Evolutionary conservation across 2,888 invertebrate species (phyloP).

Genomic region (Chrysodeixis includens): DNA sequence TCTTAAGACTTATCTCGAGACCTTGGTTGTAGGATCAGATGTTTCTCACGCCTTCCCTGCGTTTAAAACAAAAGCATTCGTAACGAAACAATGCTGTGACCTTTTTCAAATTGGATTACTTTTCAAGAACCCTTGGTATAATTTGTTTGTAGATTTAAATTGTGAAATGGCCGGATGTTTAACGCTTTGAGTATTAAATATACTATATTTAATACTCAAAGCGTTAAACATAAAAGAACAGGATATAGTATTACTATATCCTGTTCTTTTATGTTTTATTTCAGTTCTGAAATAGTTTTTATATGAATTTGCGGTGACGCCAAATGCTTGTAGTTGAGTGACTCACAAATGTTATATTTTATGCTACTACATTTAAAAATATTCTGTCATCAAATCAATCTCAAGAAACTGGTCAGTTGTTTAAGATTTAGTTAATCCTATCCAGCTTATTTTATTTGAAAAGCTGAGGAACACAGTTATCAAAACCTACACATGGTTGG

Average conservation of each 20-base stretch:
- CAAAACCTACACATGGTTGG: too few relatives aligned
- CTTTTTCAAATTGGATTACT: constrained; percentile 64
- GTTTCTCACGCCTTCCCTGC: constrained; percentile 73
- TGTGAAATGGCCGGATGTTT: constrained; percentile 31
- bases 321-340: background rate
- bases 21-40: constrained; percentile 55
- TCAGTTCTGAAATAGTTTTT: background rate
- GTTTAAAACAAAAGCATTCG: constrained; percentile 66
- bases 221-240: too few relatives aligned
- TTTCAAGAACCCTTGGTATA: constrained; percentile 39
- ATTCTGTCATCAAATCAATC: too few relatives aligned
- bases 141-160: constrained; percentile 16
- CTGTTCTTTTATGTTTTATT: background rate
- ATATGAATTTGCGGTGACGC: background rate
- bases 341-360: too few relatives aligned
- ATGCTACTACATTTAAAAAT: too few relatives aligned
- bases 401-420: too few relatives aligned
- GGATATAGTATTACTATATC: background rate
- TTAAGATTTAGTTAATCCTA: too few relatives aligned
- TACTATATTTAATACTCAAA: too few relatives aligned
- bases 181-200: too few relatives aligned
- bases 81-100: constrained; percentile 58
- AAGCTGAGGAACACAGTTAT: too few relatives aligned
- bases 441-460: too few relatives aligned
- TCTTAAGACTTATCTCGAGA: constrained; percentile 53